Base-by-base conservation (phyloP, 2,113 vertebrate genomes). In the Nibea coibor region DNA sequence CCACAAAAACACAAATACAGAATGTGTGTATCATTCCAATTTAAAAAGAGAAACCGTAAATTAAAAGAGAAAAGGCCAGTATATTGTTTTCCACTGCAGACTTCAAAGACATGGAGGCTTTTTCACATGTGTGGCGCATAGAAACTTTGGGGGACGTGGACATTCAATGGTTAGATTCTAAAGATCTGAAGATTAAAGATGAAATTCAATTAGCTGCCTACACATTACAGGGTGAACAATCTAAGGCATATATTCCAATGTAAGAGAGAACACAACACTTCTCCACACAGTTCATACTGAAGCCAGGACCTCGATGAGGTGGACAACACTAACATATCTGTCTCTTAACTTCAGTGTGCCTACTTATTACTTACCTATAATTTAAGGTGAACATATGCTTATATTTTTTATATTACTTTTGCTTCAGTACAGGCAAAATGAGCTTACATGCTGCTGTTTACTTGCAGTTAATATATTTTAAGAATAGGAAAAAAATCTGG, bases 81-180 rank as follows among this genome's bases (percentile, higher is more conserved):
- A 58, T 72, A 80, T 77, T 76, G 76, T 90, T 92, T 92, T 88
- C 82, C 85, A 83, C 75, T 64, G 56, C 80, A 76, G 45, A 91
- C 93, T 93, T 94, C 93, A 94, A 93, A 92, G 90, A 82, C 69
- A 64, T 28, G 75, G 85, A 85, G 81, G 79, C 83, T 90, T 85
- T 83, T 86, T 93, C 86, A 26, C 24, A 26, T 2, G 24, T 26
- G 24, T 93, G 91, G 91, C 78, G 86, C 89, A 82, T 84, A 83
- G 82, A 89, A 92, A 90, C 88, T 92, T 86, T 84, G 26, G 91
- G 88, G 76, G 76, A 85, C 87, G 86, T 59, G 77, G 80, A 85
- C 71, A 73, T 92, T 90, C 83, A 91, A 80, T 89, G 78, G 81
- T 84, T 87, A 73, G 70, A 87, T 86, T 87, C 79, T 76, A 81